Conservation (phyloP, 2,113 vertebrate genomes). For the Percopsis transmontana region DNA sequence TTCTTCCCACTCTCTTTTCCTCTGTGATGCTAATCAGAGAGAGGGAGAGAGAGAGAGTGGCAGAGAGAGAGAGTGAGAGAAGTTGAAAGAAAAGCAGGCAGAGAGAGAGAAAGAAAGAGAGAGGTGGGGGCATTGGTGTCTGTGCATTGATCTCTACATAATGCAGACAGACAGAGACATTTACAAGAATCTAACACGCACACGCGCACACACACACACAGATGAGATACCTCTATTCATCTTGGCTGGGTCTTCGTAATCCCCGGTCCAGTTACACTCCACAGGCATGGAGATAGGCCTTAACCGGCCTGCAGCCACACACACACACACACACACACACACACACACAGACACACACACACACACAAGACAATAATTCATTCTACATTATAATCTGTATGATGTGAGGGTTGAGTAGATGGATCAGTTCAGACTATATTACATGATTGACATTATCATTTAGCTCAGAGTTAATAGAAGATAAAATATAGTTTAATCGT, state of each 20-base stretch:
- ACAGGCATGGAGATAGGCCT: conserved; percentile 97
- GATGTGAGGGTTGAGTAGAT: too few species aligned
- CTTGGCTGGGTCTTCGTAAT: conserved; percentile 89
- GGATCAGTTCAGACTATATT: too few species aligned
- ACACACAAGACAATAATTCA: conserved; percentile 7
- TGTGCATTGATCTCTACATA: conserved; percentile 51
- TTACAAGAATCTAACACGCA: conserved; percentile 54
- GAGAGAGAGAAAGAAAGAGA: conserved; percentile 28
- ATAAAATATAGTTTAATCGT: too few species aligned
- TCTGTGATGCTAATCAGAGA: conserved; percentile 55
- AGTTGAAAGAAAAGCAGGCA: not conserved
- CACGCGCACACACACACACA: conserved; percentile 51
- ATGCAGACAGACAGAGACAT: conserved; percentile 47
- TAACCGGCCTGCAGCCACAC: conserved; percentile 85
- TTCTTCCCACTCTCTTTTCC: conserved; percentile 23
- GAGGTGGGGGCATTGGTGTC: conserved; percentile 51
- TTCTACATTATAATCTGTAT: not conserved
- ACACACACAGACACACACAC: conserved; percentile 25
- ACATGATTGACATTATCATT: too few species aligned
- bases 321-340: conserved; percentile 35
- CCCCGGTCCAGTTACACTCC: conserved; percentile 90
- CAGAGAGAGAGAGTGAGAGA: conserved; percentile 3
- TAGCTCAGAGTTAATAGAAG: too few species aligned
- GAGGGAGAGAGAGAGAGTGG: conserved; percentile 10
- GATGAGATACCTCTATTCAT: conserved; percentile 88